Conservation (phyloP, 2,888 invertebrate species). For the Acleris literana region DNA sequence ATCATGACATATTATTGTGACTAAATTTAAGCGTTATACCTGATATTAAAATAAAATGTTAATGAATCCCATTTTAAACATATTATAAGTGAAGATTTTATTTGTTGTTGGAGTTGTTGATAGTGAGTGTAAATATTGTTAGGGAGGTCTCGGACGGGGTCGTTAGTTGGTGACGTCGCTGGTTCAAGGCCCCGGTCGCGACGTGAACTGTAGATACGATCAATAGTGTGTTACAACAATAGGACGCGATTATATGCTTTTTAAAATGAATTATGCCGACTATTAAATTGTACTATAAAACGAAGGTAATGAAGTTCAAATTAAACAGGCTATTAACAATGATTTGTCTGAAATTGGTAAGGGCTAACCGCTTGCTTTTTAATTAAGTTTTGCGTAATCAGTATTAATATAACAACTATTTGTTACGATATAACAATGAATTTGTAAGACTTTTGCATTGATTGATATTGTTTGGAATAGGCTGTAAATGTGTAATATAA, state of each 20-base stretch:
- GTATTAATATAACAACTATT: slow-evolving; percentile 55
- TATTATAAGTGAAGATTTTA: slow-evolving; percentile 61
- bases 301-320: slow-evolving; percentile 21
- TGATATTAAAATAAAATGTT: slow-evolving; percentile 32
- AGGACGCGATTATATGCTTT: slow-evolving; percentile 9
- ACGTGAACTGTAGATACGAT: slow-evolving; percentile 14
- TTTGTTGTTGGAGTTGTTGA: slow-evolving; percentile 62
- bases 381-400: slow-evolving; percentile 48
- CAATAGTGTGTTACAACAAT: not conserved
- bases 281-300: slow-evolving; percentile 6
- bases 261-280: slow-evolving; percentile 2
- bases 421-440: slow-evolving; percentile 27
- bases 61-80: slow-evolving; percentile 45
- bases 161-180: slow-evolving; percentile 8
- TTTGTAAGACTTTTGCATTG: slow-evolving; percentile 46
- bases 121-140: slow-evolving; percentile 53
- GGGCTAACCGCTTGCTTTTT: slow-evolving; percentile 27
- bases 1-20: slow-evolving; percentile 64
- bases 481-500: slow-evolving; percentile 56
- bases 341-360: slow-evolving; percentile 16
- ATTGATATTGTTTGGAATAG: slow-evolving; percentile 35
- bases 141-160: slow-evolving; percentile 44
- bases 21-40: slow-evolving; percentile 52
- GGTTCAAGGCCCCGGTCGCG: slow-evolving; percentile 3
- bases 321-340: slow-evolving; percentile 9